These are phyloP conservation scores for Colostygia pectinataria DNA, from an alignment of 2,888 invertebrate species.

Conservation along the genomic window DNA sequence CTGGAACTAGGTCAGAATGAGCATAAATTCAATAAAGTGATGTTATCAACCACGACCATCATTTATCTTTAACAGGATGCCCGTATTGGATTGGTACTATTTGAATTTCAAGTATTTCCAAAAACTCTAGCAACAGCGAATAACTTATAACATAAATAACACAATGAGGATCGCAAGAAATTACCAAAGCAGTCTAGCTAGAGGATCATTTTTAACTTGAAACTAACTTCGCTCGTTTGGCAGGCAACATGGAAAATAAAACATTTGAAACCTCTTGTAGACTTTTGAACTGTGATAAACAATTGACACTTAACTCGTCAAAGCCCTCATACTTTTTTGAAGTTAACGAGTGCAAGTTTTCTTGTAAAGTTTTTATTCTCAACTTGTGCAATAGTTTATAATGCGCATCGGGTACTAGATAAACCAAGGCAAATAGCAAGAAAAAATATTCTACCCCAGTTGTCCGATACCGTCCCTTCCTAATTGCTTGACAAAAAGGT, in stretches of 20 bases:
- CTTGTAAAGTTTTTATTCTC: neutral
- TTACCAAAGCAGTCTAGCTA: no score
- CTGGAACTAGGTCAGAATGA: slow-evolving; percentile 59
- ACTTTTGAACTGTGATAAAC: slow-evolving; percentile 1
- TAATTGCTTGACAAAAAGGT: slow-evolving; percentile 8
- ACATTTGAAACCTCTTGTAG: neutral
- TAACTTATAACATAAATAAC: no score
- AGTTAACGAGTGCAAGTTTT: no score
- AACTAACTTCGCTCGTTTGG: neutral
- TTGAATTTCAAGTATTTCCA: neutral
- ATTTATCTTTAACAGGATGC: slow-evolving; percentile 19
- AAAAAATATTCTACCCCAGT: no score
- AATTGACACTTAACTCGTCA: neutral
- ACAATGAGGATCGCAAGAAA: no score
- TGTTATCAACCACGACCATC: slow-evolving; percentile 36
- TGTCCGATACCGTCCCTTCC: slow-evolving; percentile 4
- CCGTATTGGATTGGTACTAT: neutral
- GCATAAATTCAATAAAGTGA: slow-evolving; percentile 57
- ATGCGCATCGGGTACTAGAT: neutral
- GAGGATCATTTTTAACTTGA: neutral
- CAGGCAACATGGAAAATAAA: neutral
- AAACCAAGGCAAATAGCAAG: neutral
- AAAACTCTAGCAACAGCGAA: neutral
- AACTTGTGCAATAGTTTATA: neutral
- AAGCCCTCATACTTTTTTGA: neutral